These are phyloP conservation scores for Tauraco erythrolophus DNA, from an alignment of 2,113 vertebrate species.

Conservation along the genomic window DNA sequence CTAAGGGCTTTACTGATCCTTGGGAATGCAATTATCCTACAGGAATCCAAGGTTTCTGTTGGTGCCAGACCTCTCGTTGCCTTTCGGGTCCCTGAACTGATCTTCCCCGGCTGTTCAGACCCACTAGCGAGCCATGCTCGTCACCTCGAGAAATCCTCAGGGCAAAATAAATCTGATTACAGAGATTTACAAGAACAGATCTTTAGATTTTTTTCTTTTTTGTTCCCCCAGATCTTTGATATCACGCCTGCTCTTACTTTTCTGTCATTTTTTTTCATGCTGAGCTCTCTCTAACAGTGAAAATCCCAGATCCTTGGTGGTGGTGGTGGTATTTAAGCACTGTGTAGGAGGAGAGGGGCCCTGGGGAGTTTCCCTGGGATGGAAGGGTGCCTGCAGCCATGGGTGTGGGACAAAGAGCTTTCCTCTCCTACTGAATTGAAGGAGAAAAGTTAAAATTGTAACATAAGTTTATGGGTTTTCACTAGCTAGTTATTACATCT, in stretches of 20 bases:
- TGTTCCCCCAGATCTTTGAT: no score
- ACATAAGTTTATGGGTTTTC: neutral
- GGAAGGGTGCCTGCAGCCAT: neutral
- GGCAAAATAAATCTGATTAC: neutral
- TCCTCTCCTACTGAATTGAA: neutral
- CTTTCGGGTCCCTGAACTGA: neutral
- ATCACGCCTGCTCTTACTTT: neutral
- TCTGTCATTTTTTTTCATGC: no score
- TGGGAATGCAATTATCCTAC: neutral
- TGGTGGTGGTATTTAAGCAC: fast-evolving
- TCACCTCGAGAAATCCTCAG: neutral
- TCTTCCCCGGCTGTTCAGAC: neutral
- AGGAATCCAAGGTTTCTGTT: neutral
- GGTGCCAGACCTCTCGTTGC: neutral
- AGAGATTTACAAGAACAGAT: neutral
- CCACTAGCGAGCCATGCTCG: fast-evolving
- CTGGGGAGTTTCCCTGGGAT: neutral
- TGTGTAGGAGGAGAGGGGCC: neutral
- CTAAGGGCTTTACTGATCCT: neutral
- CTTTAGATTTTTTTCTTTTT: neutral
- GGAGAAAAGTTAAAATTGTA: neutral
- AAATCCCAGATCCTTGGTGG: neutral
- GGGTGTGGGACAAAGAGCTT: neutral
- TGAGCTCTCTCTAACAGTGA: neutral
- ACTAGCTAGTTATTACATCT: neutral